Evolutionary conservation across 1,140 invertebrate species (phyloP), one percentile per base, ranked within the genome.

Genomic region (Drosophila mayri): DNA sequence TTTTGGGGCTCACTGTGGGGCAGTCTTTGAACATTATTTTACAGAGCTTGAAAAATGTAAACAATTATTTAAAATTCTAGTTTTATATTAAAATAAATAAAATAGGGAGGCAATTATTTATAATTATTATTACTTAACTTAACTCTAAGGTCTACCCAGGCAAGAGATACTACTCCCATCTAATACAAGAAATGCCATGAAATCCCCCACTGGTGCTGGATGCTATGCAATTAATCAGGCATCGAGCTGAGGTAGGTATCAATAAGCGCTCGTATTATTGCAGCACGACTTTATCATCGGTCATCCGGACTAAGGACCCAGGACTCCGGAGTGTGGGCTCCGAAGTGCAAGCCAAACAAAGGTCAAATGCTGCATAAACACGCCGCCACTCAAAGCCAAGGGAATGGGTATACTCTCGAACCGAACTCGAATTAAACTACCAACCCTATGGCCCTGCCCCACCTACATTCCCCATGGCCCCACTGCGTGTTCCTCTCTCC

Each of bases 271-370:
- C 2, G 35, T 55, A 81, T 81, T 78, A 78, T 81, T 81, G 22
- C 47, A 49, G 46, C 49, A 20, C 50, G 62, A 70, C 65, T 83
- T 67, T 49, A 37, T 37, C 65, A 47, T 12, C 10, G 41, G 18
- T 6, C 18, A 41, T 43, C 10, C 16, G 40, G 40, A 78, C 18
- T 46, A 9, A 0, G 12, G 43, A 46, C 43, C 8, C 9, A 4
- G 25, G 22, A n/a, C 46, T 28, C 1, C 2, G 47, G 47, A 11
- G 16, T n/a, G 64, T 4, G 32, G 14, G 22, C 32, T 1, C 14
- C 20, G 43, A 72, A 79, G 75, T 71, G 61, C 64, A 71, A 79
- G 41, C 58, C 70, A 87, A 87, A 79, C 67, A 86, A 65, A 41
- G 67, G 72, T 47, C 40, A 74, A 86, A 52, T 66, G 73, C 49